Evolutionary conservation across 2,113 vertebrate species (phyloP).

Genomic region (Scomber japonicus): DNA sequence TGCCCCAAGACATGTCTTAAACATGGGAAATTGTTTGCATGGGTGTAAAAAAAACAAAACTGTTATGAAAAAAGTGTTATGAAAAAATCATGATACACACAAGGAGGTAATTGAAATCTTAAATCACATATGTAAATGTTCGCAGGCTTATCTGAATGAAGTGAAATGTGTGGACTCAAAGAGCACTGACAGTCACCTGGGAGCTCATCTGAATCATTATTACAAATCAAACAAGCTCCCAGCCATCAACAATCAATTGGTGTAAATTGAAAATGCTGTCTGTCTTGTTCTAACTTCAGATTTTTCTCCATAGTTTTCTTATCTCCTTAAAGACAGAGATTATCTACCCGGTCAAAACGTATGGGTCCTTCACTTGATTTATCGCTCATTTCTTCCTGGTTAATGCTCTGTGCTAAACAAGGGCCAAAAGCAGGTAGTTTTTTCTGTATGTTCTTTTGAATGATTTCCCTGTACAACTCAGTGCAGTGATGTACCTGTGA

Average conservation of each 20-base stretch:
- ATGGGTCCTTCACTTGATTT: constrained; percentile 80
- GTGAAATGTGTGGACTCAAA: constrained; percentile 5
- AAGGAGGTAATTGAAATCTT: background rate
- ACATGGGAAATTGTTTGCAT: background rate
- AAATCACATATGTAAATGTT: background rate
- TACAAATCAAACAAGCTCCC: constrained; percentile 50
- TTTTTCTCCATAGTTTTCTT: constrained; percentile 83
- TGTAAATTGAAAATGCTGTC: constrained; percentile 51
- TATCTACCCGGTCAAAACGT: constrained; percentile 85
- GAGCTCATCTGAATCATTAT: background rate
- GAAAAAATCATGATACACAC: background rate
- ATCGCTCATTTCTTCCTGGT: constrained; percentile 82
- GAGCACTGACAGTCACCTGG: background rate
- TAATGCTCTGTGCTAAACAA: constrained; percentile 79
- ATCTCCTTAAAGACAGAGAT: constrained; percentile 83
- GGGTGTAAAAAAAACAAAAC: background rate
- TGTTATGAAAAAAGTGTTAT: no score
- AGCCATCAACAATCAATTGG: constrained; percentile 74
- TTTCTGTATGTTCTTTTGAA: constrained; percentile 75
- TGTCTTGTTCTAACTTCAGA: constrained; percentile 76
- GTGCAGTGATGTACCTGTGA: constrained; percentile 49
- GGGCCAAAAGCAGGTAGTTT: constrained; percentile 80
- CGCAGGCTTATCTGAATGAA: background rate
- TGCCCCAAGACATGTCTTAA: background rate
- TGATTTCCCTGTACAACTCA: constrained; percentile 59